Percentiles rank a stretch among this genome's conserved stretches.
Conservation (phyloP, 2,888 invertebrate species). For the Chaetogeoica ovagalla region DNA sequence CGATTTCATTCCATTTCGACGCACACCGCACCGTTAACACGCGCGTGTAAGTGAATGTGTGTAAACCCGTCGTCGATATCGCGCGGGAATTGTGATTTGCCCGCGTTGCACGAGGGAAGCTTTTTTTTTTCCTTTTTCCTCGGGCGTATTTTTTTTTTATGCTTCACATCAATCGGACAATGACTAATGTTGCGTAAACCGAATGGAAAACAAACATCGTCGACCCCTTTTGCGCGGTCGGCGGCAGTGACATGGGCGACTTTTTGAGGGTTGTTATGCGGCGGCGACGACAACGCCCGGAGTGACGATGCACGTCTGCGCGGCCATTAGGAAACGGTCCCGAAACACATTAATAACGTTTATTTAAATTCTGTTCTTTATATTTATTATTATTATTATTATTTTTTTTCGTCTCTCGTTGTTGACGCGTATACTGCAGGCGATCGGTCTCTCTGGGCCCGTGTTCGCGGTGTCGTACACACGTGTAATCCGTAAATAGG, state of each 20-base stretch:
- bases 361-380: conserved; percentile 34
- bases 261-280: conserved; percentile 18
- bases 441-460: background rate
- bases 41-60: conserved; percentile 27
- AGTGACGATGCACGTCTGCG: conserved; percentile 49
- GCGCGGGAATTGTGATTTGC: conserved; percentile 33
- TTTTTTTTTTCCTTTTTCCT: background rate
- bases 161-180: conserved; percentile 42
- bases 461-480: no score
- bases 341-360: conserved; percentile 49
- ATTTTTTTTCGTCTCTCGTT: background rate
- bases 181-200: conserved; percentile 53
- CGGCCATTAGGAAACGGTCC: conserved; percentile 32
- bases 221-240: conserved; percentile 32
- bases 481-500: no score
- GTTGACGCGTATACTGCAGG: conserved; percentile 7
- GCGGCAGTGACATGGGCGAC: conserved; percentile 46
- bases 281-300: background rate
- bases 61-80: conserved; percentile 38
- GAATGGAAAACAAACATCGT: conserved; percentile 44
- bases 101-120: background rate
- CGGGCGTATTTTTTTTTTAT: background rate
- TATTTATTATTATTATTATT: background rate
- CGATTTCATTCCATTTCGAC: conserved; percentile 31
- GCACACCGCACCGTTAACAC: background rate